A percentile compares a stretch with the other conserved stretches of the same genome.
Evolutionary conservation across 2,888 invertebrate genomes (phyloP).

Genomic region (Celastrina argiolus): DNA sequence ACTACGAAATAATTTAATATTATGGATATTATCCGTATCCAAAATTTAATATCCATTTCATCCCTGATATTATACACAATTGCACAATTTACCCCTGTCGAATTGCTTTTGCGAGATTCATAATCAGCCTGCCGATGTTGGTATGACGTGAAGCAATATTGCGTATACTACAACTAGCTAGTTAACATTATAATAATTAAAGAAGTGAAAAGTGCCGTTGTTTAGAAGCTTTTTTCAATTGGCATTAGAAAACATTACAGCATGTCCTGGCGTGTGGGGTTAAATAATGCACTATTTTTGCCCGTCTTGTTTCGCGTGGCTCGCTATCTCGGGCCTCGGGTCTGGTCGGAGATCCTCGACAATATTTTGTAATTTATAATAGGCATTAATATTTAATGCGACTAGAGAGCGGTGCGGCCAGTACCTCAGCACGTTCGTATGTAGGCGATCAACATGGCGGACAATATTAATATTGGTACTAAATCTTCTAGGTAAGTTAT

Average conservation of each 20-base stretch:
- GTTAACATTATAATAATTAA: no score
- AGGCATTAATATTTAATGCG: conserved; percentile 23
- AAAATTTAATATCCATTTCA: no score
- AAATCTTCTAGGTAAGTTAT: background rate
- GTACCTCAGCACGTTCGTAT: background rate
- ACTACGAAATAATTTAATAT: no score
- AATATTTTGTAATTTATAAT: conserved; percentile 23
- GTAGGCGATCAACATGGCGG: background rate
- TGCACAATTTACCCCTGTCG: no score
- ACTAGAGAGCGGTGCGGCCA: background rate
- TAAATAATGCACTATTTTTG: conserved; percentile 44
- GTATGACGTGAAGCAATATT: no score
- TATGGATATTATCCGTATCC: no score
- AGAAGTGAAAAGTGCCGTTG: no score
- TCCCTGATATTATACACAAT: no score
- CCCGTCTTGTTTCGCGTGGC: conserved; percentile 51
- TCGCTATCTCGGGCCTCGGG: conserved; percentile 37
- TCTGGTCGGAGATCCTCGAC: conserved; percentile 51
- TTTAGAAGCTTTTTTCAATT: no score
- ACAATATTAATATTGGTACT: background rate
- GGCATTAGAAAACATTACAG: conserved; percentile 18
- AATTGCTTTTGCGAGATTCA: no score
- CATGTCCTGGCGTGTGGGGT: conserved; percentile 35
- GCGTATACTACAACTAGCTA: no score
- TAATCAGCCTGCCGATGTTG: no score